Evolutionary conservation across 37 sponge, comb jelly and placozoan species (phyloP), one percentile per base, ranked within the genome.

Genomic region (Chondrilla cf. caribensis): DNA sequence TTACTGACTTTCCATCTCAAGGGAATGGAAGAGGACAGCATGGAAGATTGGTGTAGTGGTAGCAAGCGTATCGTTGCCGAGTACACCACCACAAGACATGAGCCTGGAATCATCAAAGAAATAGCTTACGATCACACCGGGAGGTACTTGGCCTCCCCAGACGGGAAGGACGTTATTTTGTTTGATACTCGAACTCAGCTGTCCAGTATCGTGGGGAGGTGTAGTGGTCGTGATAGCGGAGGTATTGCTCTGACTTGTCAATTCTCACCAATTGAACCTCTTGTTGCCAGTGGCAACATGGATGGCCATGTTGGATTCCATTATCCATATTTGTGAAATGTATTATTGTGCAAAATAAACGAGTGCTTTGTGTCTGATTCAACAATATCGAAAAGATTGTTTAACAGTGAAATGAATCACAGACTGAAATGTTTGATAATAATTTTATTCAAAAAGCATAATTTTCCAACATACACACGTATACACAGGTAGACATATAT

Each of bases 231-330:
- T n/a, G 18, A 19, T 18, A 22, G 36, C 2, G 18, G 1, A 2
- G 44, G 41, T 18, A 21, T 39, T 39, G 76, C 40, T 40, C 76
- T 73, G 15, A 43, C 44, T 3, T 73, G 76, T 39, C 76, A 73
- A 6, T 73, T 73, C 76, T 73, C 76, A 39, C 76, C 76, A 4
- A 24, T 39, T 73, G 76, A 73, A 22, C 76, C 76, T 73, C 24
- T 73, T 19, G 36, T 73, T 43, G 76, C 76, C 44, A 42, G 44
- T 73, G 76, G 76, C 31, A 37, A 73, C 76, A 73, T 42, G 39
- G 36, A 39, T 25, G 76, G 76, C 43, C 44, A 73, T 39, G 36
- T 73, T 73, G 76, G 76, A 15, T 43, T 73, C 21, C 76, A 73
- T 25, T 73, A 73, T 24, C 76, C 76, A 25, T 11, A 47, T 11